Percentiles rank a stretch among this genome's conserved stretches.
Evolutionary conservation across 2,888 invertebrate genomes (phyloP).

Genomic region (Noctua janthina): DNA sequence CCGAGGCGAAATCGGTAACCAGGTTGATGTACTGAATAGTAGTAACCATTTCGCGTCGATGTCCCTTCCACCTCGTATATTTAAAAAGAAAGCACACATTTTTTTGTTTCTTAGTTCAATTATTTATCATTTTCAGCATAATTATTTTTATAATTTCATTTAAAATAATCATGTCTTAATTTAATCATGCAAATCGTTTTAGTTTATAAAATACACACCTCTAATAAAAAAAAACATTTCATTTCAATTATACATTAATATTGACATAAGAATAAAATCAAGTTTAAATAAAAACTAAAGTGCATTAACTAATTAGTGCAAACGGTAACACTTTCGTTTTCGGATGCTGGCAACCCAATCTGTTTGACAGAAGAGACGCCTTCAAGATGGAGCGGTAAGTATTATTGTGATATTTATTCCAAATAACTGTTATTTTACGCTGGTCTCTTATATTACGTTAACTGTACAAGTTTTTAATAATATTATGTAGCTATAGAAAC

Average conservation of each 20-base stretch:
- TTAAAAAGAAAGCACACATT: too few relatives aligned
- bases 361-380: constrained; percentile 28
- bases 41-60: too few relatives aligned
- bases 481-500: background rate
- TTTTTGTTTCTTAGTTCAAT: too few relatives aligned
- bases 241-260: background rate
- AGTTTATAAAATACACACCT: background rate
- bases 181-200: background rate
- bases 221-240: too few relatives aligned
- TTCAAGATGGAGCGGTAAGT: constrained; percentile 57
- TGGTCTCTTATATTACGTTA: constrained; percentile 2
- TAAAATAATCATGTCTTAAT: background rate
- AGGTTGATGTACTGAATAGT: too few relatives aligned
- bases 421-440: constrained; percentile 41
- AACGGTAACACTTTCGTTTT: constrained; percentile 4
- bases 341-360: constrained; percentile 52
- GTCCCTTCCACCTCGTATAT: too few relatives aligned
- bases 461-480: background rate
- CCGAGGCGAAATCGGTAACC: too few relatives aligned
- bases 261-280: background rate
- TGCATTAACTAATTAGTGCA: background rate
- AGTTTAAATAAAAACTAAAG: background rate
- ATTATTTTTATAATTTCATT: background rate
- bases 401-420: constrained; percentile 48
- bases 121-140: background rate